Evolutionary conservation across 1,140 invertebrate genomes (phyloP).

Genomic region (Leptoteleia sp.): DNA sequence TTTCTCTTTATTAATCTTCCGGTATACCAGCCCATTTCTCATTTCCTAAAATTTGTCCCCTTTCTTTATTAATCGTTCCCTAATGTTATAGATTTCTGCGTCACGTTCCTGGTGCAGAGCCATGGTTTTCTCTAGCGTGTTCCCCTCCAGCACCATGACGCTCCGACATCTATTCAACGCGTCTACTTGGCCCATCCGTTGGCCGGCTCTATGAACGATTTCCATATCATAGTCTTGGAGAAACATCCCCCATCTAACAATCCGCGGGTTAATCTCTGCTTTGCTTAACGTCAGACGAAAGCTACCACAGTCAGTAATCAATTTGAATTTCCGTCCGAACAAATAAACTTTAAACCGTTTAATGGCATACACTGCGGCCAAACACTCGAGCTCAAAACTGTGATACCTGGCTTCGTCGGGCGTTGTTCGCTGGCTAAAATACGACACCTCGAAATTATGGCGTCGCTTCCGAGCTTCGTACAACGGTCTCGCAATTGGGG

Average conservation of each 20-base stretch:
- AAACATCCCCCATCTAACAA: conserved; percentile 10
- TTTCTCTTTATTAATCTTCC: not conserved
- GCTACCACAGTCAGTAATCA: conserved; percentile 21
- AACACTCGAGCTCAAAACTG: conserved; percentile 14
- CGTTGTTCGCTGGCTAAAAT: conserved; percentile 6
- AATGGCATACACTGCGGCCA: conserved; percentile 1
- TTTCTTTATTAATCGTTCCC: not conserved
- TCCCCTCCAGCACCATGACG: not conserved
- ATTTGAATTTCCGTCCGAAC: conserved; percentile 5
- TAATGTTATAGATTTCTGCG: not conserved
- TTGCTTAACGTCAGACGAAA: conserved; percentile 22
- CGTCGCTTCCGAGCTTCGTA: not conserved
- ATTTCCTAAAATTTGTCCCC: conserved; percentile 9
- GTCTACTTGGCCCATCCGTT: conserved; percentile 5
- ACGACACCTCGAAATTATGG: not conserved
- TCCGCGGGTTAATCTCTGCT: conserved; percentile 5
- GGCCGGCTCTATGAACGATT: conserved; percentile 4
- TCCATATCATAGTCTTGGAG: conserved; percentile 20
- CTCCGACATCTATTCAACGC: not conserved
- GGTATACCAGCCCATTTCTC: conserved; percentile 1
- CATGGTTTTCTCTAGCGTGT: conserved; percentile 1
- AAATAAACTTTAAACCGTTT: conserved; percentile 7
- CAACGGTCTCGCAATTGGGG: not conserved
- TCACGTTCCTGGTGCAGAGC: not conserved
- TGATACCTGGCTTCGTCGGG: not conserved